Evolutionary conservation across 2,113 vertebrate genomes (phyloP), one percentile per base, ranked within the genome.

Genomic region (Carassius gibelio): DNA sequence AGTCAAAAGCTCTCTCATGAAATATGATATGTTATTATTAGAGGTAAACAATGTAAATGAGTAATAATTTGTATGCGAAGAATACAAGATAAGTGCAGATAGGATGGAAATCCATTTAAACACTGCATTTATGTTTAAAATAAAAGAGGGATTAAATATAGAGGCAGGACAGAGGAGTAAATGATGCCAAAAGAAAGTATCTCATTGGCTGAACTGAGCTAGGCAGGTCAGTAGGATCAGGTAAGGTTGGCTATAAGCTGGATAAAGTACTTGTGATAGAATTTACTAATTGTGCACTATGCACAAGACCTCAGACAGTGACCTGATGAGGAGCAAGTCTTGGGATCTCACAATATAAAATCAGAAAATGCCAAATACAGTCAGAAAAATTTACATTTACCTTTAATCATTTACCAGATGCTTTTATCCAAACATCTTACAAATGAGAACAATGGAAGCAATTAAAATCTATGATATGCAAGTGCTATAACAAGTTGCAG

Each of bases 221-320:
- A 48, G 74, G 48, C 50, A 78, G 81, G 79, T 88, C 75, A 85
- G 62, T 81, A 81, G 83, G 50, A 80, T 80, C 71, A 85, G 83
- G 84, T 84, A 82, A 62, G 79, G 59, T 42, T 78, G 81, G 64
- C 81, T 81, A 30, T 94, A 92, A 95, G 90, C 89, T 91, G 90
- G 86, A 91, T 93, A 88, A 90, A 86, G 92, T 85, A 88, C 88
- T 82, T 89, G 66, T 89, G 88, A 89, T 87, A 82, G 79, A 75
- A 86, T 86, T 75, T 75, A 80, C 84, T 86, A 66, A 74, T 42
- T 83, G 81, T 72, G 68, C 50, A 83, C 50, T 36, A 42, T 74
- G 64, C 64, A 36, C 66, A 69, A 71, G 81, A 38, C 50, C 34
- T 57, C 19, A 8, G 14, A 74, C 3, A 83, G 2, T 59, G 81